Base-by-base conservation (phyloP, 2,797 vertebrate genomes). In the Pseudochromis fuscus region DNA sequence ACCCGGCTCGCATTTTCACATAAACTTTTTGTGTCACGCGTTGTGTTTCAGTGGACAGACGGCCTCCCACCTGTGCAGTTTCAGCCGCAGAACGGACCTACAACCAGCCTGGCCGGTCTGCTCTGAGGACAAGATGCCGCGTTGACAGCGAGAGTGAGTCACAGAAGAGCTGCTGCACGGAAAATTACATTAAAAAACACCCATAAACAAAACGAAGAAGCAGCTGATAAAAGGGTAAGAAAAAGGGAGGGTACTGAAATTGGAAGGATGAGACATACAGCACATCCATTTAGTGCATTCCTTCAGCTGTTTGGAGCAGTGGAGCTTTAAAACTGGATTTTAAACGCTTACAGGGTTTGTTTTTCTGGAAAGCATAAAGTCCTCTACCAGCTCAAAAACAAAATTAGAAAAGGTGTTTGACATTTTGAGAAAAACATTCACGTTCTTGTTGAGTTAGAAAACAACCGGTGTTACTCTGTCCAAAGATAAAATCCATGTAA, bases 61-160 rank as follows among this genome's bases (percentile, higher is more conserved):
- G 95, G 95, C 59, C 95, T 95, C 0, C 95, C 94, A 1, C 96
- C 95, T 0, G 94, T 96, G 72, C 95, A 96, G 78, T 95, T 96
- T 81, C 95, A 96, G 78, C 95, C 95, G 53, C 96, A 96, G 88
- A 96, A 96, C 0, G 95, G 96, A 79, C 95, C 95, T 52, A 95
- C 93, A 69, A 95, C 95, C 88, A 96, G 95, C 90, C 92, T 96
- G 85, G 95, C 95, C 83, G 94, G 95, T 30, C 94, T 96, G 57
- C 93, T 96, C 83, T 96, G 94, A 96, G 83, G 48, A 38, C 33
- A 61, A 18, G 31, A 38, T 7, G 57, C 24, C 40, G 52, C 18
- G 4, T 44, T 23, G 38, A 50, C 5, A 0, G 45, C 16, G 27
- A 15, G 57, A 52, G 33, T 25, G 42, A 52, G 51, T 79, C 18